phyloP scores from a whole-genome alignment of 35 echinoderm and acorn worm genomes.

The Apostichopus californicus region DNA sequence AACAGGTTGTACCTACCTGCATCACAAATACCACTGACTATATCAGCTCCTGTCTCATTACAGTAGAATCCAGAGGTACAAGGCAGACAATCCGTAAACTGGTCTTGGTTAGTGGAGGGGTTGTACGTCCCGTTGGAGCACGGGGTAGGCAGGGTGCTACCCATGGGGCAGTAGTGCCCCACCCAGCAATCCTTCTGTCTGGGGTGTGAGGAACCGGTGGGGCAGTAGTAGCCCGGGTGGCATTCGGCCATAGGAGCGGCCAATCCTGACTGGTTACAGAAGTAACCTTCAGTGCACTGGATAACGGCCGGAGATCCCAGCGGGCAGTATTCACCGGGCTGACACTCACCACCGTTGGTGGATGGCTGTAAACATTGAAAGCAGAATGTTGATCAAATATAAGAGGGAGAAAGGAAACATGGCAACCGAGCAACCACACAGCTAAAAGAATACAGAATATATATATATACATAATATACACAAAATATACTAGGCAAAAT shows the following conservation, averaged over 20 bases:
- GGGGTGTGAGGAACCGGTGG: conserved; percentile 73
- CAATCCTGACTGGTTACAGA: conserved; percentile 81
- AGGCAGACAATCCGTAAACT: conserved; percentile 76
- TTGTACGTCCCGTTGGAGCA: conserved; percentile 98
- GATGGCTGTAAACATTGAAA: conserved; percentile 58
- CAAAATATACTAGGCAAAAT: too few relatives aligned
- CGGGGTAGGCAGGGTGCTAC: conserved; percentile 62
- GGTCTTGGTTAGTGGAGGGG: conserved; percentile 77
- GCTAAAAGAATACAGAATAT: neutral
- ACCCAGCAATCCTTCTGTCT: conserved; percentile 74
- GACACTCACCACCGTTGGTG: conserved; percentile 81
- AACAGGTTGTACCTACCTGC: conserved; percentile 30
- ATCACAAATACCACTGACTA: conserved; percentile 68
- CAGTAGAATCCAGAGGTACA: conserved; percentile 88
- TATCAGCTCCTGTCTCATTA: conserved; percentile 79
- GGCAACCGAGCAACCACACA: neutral
- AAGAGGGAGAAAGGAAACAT: neutral
- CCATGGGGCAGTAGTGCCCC: conserved; percentile 84
- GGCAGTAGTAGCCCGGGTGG: conserved; percentile 94
- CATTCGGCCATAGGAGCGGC: conserved; percentile 63
- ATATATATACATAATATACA: too few relatives aligned
- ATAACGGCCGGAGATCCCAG: conserved; percentile 50
- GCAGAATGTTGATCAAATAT: neutral
- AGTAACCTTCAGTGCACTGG: conserved; percentile 68
- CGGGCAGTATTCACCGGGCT: conserved; percentile 85